These are phyloP conservation scores for Daktulosphaira vitifoliae DNA, from an alignment of 1,140 invertebrate species.

Conservation along the genomic window DNA sequence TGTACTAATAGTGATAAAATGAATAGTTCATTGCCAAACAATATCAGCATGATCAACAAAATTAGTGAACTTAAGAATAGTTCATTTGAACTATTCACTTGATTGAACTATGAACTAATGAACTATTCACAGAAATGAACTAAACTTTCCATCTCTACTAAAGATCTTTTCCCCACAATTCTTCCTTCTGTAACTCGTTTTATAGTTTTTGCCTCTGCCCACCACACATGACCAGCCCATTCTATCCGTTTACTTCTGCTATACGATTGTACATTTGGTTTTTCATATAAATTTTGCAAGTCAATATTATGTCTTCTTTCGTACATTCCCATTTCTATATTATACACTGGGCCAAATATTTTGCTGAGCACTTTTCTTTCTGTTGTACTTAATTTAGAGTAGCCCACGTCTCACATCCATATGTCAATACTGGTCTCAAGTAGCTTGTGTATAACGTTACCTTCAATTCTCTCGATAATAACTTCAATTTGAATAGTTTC, in stretches of 20 bases:
- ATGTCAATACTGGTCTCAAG: conserved; percentile 1
- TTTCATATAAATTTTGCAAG: not conserved
- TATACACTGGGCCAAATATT: not conserved
- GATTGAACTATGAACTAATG: no score
- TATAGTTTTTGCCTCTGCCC: not conserved
- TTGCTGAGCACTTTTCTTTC: conserved; percentile 1
- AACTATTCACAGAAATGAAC: no score
- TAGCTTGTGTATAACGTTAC: conserved; percentile 3
- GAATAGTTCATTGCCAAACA: no score
- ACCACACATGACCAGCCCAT: not conserved
- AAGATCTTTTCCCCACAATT: not conserved
- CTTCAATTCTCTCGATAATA: not conserved
- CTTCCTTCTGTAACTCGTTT: conserved; percentile 1
- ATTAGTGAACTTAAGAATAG: no score
- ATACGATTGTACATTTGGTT: not conserved
- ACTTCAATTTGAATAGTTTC: not conserved
- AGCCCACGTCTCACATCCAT: not conserved
- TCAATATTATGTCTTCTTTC: conserved; percentile 2
- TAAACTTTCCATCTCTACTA: no score
- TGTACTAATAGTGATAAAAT: no score
- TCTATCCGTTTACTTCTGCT: conserved; percentile 2
- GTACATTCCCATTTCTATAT: not conserved
- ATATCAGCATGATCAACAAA: no score
- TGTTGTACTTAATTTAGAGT: conserved; percentile 6
- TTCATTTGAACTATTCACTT: no score